Evolutionary conservation across 2,113 vertebrate genomes (phyloP).

Genomic region (Seriola aureovittata): DNA sequence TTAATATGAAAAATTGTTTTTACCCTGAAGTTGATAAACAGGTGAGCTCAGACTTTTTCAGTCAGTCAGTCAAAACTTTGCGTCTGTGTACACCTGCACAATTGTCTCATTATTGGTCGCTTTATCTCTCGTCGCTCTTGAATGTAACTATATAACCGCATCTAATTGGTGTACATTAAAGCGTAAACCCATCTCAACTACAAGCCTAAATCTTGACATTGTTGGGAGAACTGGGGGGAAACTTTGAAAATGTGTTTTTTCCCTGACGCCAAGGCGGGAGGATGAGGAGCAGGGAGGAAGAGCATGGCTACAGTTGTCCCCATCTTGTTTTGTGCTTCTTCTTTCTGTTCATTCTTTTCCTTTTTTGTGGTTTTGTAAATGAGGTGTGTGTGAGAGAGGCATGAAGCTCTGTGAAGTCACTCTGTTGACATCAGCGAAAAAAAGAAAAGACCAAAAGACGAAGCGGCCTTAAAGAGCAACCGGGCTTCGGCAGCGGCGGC

Average conservation of each 20-base stretch:
- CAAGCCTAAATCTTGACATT: constrained; percentile 42
- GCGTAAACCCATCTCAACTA: constrained; percentile 34
- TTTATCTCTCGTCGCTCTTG: constrained; percentile 40
- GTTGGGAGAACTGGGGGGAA: constrained; percentile 60
- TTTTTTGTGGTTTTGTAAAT: constrained; percentile 84
- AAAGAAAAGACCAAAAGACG: constrained; percentile 67
- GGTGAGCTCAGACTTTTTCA: constrained; percentile 51
- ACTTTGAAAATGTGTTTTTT: constrained; percentile 79
- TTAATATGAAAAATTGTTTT: constrained; percentile 32
- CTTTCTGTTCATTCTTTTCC: constrained; percentile 56
- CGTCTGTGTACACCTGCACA: constrained; percentile 21
- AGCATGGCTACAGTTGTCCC: constrained; percentile 67
- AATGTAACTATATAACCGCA: constrained; percentile 60
- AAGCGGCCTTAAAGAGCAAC: constrained; percentile 79
- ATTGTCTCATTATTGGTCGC: constrained; percentile 54
- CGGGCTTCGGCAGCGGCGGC: constrained; percentile 66
- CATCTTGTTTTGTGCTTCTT: constrained; percentile 71
- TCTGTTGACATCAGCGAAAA: constrained; percentile 86
- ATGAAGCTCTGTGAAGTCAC: constrained; percentile 80
- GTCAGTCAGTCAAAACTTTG: constrained; percentile 57
- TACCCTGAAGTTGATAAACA: constrained; percentile 53
- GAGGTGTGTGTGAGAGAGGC: constrained; percentile 76
- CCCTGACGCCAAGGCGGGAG: constrained; percentile 54
- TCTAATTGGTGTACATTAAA: constrained; percentile 78
- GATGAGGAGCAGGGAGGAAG: constrained; percentile 58